Percentiles rank a stretch among this genome's conserved stretches.
Conservation (phyloP, 64 coral and sea anemone genomes). For the Platygyra sinensis region DNA sequence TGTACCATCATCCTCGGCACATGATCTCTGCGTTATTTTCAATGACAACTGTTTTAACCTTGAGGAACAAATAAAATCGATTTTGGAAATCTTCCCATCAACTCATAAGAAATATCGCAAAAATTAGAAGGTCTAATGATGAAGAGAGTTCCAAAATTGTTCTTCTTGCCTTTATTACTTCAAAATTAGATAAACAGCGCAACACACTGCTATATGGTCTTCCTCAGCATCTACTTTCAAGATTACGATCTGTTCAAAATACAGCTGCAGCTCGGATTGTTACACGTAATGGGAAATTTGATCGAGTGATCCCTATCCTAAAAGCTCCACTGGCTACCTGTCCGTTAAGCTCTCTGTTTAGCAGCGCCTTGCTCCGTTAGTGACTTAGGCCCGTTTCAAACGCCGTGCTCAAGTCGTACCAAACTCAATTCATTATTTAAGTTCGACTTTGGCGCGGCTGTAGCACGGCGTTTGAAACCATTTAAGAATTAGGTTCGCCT, state of each 20-base stretch:
- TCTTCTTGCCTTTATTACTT: conserved; percentile 18
- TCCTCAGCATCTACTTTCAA: conserved; percentile 19
- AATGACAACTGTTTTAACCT: conserved; percentile 7
- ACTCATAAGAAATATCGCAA: conserved; percentile 1
- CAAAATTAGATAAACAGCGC: not conserved
- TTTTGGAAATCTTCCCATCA: conserved; percentile 16
- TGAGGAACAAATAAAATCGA: conserved; percentile 15
- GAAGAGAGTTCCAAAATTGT: conserved; percentile 18
- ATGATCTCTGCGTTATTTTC: not conserved
- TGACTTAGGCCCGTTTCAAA: no score
- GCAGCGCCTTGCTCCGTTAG: no score
- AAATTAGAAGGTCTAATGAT: conserved; percentile 23
- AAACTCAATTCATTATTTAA: no score
- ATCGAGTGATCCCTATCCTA: no score
- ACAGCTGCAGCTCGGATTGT: conserved; percentile 14
- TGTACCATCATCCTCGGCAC: conserved; percentile 15
- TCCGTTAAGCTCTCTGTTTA: no score
- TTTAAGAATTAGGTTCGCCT: no score
- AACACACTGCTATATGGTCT: conserved; percentile 6
- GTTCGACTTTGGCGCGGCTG: no score
- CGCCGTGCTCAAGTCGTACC: no score
- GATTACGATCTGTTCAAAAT: conserved; percentile 19
- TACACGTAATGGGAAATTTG: not conserved
- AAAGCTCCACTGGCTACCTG: no score
- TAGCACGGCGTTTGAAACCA: no score